A percentile compares a stretch with the other conserved stretches of the same genome.
Conservation (phyloP, 2,888 invertebrate species). For the Caenorhabditis sp. region DNA sequence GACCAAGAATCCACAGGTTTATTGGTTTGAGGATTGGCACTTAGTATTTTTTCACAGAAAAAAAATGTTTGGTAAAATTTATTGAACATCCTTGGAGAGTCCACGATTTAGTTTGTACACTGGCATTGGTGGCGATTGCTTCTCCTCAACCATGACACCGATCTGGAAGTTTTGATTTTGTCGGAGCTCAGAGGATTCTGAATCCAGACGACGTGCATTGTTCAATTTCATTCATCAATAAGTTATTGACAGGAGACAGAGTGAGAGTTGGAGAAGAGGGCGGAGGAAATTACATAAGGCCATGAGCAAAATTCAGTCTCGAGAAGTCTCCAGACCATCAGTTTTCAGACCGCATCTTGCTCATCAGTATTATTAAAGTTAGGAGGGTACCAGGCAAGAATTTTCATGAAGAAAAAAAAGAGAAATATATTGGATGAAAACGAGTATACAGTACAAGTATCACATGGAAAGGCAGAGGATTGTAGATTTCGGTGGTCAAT, state of each 20-base stretch:
- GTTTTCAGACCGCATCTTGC: too few relatives aligned
- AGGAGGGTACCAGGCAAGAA: neutral
- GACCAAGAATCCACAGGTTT: neutral
- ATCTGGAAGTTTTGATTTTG: conserved; percentile 14
- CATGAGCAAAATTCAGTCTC: too few relatives aligned
- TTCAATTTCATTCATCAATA: conserved; percentile 26
- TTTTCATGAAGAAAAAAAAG: neutral
- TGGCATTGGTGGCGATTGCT: conserved; percentile 41
- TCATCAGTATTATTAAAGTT: too few relatives aligned
- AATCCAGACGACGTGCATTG: neutral
- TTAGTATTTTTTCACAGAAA: conserved; percentile 18
- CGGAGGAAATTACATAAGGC: neutral
- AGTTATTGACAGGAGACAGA: conserved; percentile 9
- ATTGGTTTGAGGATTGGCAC: neutral
- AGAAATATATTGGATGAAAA: neutral
- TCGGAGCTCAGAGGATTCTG: neutral
- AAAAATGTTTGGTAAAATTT: neutral
- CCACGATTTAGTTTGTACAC: conserved; percentile 68
- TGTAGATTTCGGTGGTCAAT: neutral
- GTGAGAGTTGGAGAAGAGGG: conserved; percentile 1
- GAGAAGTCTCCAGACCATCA: neutral
- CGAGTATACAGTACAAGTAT: conserved; percentile 21
- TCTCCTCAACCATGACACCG: conserved; percentile 27
- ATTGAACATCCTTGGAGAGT: conserved; percentile 54
- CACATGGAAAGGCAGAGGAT: conserved; percentile 31